Evolutionary conservation across 30 jellyfish, hydroid and myxozoan genomes (phyloP).

Genomic region (Turritopsis dohrnii): DNA sequence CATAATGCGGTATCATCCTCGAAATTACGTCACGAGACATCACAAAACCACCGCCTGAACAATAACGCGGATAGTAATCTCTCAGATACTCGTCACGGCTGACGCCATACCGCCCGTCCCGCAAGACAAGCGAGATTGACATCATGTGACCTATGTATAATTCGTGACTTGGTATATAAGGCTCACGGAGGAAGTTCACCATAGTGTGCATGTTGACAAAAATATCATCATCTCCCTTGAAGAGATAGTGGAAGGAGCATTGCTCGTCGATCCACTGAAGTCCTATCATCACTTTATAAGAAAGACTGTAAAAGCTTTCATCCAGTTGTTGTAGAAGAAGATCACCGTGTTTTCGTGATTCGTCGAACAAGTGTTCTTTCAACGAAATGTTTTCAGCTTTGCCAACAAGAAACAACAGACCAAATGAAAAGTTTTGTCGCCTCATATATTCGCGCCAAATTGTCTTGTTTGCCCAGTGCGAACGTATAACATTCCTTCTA

Average conservation of each 20-base stretch:
- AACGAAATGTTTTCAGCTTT: not conserved
- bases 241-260: slow-evolving; percentile 1
- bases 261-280: slow-evolving; percentile 17
- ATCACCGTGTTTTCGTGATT: slow-evolving; percentile 6
- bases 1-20: slow-evolving; percentile 25
- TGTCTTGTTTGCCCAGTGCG: slow-evolving; percentile 16
- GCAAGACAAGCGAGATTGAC: slow-evolving; percentile 16
- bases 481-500: slow-evolving; percentile 16
- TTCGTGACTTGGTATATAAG: slow-evolving; percentile 3
- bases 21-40: slow-evolving; percentile 20
- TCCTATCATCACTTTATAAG: slow-evolving; percentile 19
- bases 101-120: slow-evolving; percentile 39
- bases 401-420: slow-evolving; percentile 13
- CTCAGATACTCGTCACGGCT: slow-evolving; percentile 13
- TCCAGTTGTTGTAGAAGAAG: not conserved
- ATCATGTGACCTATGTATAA: slow-evolving; percentile 21
- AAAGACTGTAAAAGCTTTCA: slow-evolving; percentile 14
- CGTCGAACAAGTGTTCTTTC: not conserved
- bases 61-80: slow-evolving; percentile 29
- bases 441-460: not conserved
- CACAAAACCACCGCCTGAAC: slow-evolving; percentile 38
- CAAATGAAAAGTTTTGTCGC: slow-evolving; percentile 3
- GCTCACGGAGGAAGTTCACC: not conserved
- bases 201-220: slow-evolving; percentile 25
- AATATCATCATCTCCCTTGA: slow-evolving; percentile 35